Evolutionary conservation across 2,888 invertebrate species (phyloP).

Genomic region (Ypsolopha scabrella): DNA sequence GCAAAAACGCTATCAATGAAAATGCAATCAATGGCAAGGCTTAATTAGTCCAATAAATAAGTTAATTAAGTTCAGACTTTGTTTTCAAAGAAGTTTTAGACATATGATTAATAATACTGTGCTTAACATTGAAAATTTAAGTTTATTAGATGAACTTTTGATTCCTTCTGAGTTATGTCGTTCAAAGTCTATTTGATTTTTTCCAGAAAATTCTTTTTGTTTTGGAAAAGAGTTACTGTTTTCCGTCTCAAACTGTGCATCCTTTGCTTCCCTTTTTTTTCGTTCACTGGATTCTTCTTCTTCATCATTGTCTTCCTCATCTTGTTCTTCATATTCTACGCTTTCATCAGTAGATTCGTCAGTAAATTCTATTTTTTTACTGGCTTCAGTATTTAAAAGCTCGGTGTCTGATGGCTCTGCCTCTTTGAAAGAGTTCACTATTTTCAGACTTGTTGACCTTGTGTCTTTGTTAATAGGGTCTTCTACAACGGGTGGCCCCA

Average conservation of each 20-base stretch:
- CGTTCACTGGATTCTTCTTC: conserved; percentile 19
- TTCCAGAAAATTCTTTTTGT: conserved; percentile 26
- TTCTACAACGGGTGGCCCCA: background rate
- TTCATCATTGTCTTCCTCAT: conserved; percentile 19
- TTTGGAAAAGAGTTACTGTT: conserved; percentile 27
- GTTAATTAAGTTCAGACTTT: conserved; percentile 28
- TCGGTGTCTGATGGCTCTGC: conserved; percentile 19
- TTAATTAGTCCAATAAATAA: conserved; percentile 57
- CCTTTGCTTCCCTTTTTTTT: conserved; percentile 37
- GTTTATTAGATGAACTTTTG: background rate
- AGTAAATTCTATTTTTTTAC: conserved; percentile 21
- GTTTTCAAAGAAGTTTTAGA: conserved; percentile 24
- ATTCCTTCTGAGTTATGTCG: conserved; percentile 7
- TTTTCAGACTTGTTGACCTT: conserved; percentile 45
- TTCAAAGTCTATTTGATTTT: conserved; percentile 41
- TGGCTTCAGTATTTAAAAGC: conserved; percentile 35
- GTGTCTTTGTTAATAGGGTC: conserved; percentile 3
- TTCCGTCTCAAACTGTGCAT: conserved; percentile 39
- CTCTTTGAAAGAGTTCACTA: conserved; percentile 35
- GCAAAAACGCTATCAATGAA: conserved; percentile 23
- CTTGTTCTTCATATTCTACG: conserved; percentile 17
- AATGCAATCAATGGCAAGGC: conserved; percentile 64
- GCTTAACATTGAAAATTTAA: conserved; percentile 8
- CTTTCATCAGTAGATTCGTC: conserved; percentile 15
- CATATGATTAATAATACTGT: conserved; percentile 31